Evolutionary conservation across 2,113 vertebrate species (phyloP).

Genomic region (Petromus typicus): DNA sequence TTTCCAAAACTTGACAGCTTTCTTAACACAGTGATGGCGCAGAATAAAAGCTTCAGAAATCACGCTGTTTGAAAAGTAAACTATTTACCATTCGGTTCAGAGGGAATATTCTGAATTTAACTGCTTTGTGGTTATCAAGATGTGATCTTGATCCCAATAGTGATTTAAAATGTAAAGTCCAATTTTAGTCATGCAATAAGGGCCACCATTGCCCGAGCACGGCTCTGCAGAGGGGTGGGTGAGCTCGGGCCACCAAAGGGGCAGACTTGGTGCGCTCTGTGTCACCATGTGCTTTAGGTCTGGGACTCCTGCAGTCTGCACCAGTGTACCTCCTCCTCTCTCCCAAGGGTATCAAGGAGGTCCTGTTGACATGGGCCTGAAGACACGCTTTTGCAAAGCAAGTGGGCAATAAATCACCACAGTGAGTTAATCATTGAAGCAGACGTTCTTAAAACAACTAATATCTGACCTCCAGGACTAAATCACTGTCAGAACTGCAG

Average conservation of each 20-base stretch:
- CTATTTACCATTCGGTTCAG: constrained; percentile 45
- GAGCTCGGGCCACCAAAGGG: background rate
- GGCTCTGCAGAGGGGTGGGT: background rate
- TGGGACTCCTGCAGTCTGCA: background rate
- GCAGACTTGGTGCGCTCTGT: background rate
- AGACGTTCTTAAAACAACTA: background rate
- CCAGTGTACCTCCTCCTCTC: background rate
- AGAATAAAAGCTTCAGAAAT: constrained; percentile 73
- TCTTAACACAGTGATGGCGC: constrained; percentile 73
- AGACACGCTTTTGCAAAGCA: background rate
- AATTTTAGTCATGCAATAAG: background rate
- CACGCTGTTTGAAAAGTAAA: constrained; percentile 72
- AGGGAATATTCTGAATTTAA: constrained; percentile 27
- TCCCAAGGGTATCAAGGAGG: background rate
- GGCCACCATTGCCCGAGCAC: background rate
- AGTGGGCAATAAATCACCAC: background rate
- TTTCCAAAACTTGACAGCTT: constrained; percentile 81
- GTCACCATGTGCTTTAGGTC: background rate
- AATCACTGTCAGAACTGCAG: background rate
- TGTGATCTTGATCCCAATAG: background rate
- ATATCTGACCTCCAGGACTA: background rate
- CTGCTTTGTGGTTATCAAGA: constrained; percentile 49
- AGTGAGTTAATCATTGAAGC: background rate
- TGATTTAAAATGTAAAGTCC: constrained; percentile 68
- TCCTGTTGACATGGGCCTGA: background rate